phyloP scores from a whole-genome alignment of 2,888 invertebrate species.

The Clanis bilineata region DNA sequence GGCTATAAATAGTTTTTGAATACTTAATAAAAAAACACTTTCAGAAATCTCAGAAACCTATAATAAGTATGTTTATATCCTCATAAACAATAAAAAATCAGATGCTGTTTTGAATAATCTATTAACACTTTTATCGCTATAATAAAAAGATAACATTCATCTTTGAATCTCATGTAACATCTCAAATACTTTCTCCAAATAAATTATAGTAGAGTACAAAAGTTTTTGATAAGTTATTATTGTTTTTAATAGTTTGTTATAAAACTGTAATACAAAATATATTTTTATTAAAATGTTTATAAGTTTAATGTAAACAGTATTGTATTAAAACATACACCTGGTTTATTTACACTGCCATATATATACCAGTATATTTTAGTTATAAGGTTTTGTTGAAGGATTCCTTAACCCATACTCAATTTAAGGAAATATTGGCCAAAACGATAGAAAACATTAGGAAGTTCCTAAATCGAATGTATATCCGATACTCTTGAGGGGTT shows the following conservation, averaged over 20 bases:
- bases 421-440: neutral
- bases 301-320: neutral
- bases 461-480: conserved; percentile 3
- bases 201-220: conserved; percentile 11
- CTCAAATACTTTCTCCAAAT: conserved; percentile 15
- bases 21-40: too few relatives aligned
- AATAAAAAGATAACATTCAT: neutral
- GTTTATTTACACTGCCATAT: neutral
- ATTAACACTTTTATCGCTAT: neutral
- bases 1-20: too few relatives aligned
- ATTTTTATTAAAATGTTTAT: conserved; percentile 4
- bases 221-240: conserved; percentile 8
- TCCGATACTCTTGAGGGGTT: too few relatives aligned
- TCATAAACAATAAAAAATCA: neutral
- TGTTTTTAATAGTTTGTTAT: conserved; percentile 1
- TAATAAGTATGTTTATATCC: too few relatives aligned
- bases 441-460: neutral
- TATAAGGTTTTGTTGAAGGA: neutral
- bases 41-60: too few relatives aligned
- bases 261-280: neutral
- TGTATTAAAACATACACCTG: neutral
- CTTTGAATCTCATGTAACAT: conserved; percentile 19
- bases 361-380: neutral
- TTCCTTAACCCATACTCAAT: neutral
- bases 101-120: neutral